phyloP scores from a whole-genome alignment of 2,888 invertebrate genomes.

The Microctonus brassicae region DNA sequence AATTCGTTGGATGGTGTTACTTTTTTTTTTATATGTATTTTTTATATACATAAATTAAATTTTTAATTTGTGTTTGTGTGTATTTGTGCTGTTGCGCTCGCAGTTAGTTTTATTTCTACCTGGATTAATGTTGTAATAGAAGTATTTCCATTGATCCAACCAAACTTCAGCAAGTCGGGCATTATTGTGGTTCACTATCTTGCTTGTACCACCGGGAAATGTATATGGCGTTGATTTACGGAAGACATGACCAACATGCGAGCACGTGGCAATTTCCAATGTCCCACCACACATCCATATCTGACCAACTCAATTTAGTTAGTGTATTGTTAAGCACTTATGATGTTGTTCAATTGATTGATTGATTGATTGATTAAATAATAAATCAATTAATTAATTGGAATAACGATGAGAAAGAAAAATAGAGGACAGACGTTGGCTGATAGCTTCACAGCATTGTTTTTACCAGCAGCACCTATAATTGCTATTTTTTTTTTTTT shows the following conservation, averaged over 20 bases:
- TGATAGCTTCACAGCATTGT: neutral
- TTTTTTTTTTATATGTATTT: constrained; percentile 16
- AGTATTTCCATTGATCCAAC: constrained; percentile 99
- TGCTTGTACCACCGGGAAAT: constrained; percentile 97
- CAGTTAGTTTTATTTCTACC: constrained; percentile 73
- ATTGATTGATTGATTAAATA: constrained; percentile 19
- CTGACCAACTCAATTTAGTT: constrained; percentile 74
- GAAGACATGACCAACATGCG: constrained; percentile 96
- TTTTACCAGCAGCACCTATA: constrained; percentile 47
- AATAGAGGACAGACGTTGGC: neutral
- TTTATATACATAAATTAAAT: no score
- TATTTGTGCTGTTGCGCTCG: constrained; percentile 32
- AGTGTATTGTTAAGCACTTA: constrained; percentile 59
- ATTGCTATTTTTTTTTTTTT: constrained; percentile 30
- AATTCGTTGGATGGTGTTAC: neutral
- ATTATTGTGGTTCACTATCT: constrained; percentile 99
- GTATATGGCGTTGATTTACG: constrained; percentile 98
- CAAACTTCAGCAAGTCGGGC: constrained; percentile 98
- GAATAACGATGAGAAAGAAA: neutral
- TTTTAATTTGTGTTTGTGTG: constrained; percentile 26
- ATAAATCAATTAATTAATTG: no score
- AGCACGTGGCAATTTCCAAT: constrained; percentile 94
- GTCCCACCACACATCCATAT: constrained; percentile 98
- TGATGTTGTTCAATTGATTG: constrained; percentile 13
- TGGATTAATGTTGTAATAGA: constrained; percentile 99